Evolutionary conservation across 2,888 invertebrate genomes (phyloP).

Genomic region (Melinopterus prodromus): DNA sequence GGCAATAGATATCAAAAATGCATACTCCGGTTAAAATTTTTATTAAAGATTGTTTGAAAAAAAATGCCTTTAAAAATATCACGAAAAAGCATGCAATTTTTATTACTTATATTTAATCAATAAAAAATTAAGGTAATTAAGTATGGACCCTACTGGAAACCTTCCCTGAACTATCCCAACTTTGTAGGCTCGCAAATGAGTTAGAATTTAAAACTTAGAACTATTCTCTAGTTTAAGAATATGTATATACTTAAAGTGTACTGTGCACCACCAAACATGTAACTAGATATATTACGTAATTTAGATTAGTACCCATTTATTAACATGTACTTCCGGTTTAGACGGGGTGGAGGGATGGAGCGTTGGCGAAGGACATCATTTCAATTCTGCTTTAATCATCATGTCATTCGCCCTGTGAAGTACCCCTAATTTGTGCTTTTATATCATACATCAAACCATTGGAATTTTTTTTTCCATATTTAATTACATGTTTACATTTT

Average conservation of each 20-base stretch:
- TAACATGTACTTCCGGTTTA: neutral
- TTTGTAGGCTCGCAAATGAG: too few relatives aligned
- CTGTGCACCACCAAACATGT: neutral
- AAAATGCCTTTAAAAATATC: too few relatives aligned
- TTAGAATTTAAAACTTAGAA: too few relatives aligned
- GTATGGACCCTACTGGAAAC: too few relatives aligned
- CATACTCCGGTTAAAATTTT: too few relatives aligned
- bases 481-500: neutral
- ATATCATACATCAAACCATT: neutral
- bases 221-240: neutral
- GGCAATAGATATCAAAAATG: too few relatives aligned
- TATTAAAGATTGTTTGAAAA: too few relatives aligned
- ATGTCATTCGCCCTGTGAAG: neutral
- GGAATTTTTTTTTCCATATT: neutral
- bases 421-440: neutral
- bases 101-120: too few relatives aligned
- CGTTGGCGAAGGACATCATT: neutral
- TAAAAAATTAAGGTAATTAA: too few relatives aligned
- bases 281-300: neutral
- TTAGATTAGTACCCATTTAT: neutral
- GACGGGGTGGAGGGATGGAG: slow-evolving; percentile 4
- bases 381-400: neutral
- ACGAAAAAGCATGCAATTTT: too few relatives aligned
- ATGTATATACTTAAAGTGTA: neutral
- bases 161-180: too few relatives aligned